Conservation (phyloP, 1,140 invertebrate species). For the Drosophila azteca region DNA sequence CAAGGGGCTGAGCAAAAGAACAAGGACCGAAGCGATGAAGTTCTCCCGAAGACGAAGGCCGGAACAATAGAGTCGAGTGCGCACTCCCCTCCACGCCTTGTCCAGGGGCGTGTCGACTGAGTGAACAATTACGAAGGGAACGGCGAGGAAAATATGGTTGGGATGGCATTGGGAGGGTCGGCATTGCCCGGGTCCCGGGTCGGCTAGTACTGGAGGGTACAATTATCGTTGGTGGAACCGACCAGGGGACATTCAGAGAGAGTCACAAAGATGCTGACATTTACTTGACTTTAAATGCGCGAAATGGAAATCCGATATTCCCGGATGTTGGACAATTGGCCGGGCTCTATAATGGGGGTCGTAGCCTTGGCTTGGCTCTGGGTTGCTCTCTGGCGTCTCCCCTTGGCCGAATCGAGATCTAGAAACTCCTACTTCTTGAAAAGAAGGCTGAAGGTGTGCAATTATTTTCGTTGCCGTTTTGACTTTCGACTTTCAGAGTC, state of each 20-base stretch:
- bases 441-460: slow-evolving; percentile 55
- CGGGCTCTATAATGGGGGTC: slow-evolving; percentile 42
- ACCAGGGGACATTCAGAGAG: slow-evolving; percentile 28
- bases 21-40: slow-evolving; percentile 48
- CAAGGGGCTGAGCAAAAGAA: slow-evolving; percentile 59
- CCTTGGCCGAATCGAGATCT: slow-evolving; percentile 37
- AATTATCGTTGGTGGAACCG: slow-evolving; percentile 36
- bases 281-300: slow-evolving; percentile 67
- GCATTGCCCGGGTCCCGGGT: background rate
- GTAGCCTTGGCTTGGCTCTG: background rate
- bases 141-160: slow-evolving; percentile 14
- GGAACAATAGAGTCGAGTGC: slow-evolving; percentile 50
- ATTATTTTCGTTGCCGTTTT: slow-evolving; percentile 65
- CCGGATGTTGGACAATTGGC: slow-evolving; percentile 79
- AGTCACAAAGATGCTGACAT: slow-evolving; percentile 65
- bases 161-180: slow-evolving; percentile 9
- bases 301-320: slow-evolving; percentile 66
- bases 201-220: background rate
- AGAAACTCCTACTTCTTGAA: slow-evolving; percentile 51
- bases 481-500: slow-evolving; percentile 52
- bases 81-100: slow-evolving; percentile 27
- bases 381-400: background rate
- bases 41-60: slow-evolving; percentile 34
- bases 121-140: slow-evolving; percentile 63
- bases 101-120: slow-evolving; percentile 66